Evolutionary conservation across 2,797 vertebrate species (phyloP).

Genomic region (Glossophaga mutica): DNA sequence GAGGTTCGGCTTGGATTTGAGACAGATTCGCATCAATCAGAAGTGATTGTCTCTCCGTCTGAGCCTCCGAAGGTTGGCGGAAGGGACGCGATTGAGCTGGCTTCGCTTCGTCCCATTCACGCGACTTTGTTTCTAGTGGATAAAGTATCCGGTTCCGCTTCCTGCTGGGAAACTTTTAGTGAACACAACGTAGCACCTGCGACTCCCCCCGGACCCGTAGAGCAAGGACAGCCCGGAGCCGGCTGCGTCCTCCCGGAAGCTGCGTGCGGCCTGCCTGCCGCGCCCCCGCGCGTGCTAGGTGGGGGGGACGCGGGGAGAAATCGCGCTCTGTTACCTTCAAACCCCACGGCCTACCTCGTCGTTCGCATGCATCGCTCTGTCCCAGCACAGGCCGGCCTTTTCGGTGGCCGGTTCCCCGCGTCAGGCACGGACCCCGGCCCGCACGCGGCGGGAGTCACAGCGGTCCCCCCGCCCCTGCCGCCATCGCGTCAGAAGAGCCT

Average conservation of each 20-base stretch:
- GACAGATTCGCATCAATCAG: background rate
- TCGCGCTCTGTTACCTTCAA: too few relatives aligned
- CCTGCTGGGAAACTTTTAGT: background rate
- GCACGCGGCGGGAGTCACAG: too few relatives aligned
- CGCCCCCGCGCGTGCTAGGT: rapidly evolving
- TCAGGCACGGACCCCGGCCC: too few relatives aligned
- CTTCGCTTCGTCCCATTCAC: background rate
- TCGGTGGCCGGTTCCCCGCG: too few relatives aligned
- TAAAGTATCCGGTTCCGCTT: background rate
- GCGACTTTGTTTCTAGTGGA: background rate
- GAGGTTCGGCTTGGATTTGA: background rate
- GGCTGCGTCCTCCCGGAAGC: background rate
- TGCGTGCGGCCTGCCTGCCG: too few relatives aligned
- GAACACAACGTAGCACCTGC: background rate
- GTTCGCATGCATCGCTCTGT: rapidly evolving
- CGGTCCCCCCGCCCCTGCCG: too few relatives aligned
- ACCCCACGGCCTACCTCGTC: rapidly evolving
- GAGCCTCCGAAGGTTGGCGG: background rate
- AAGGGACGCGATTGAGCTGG: rapidly evolving
- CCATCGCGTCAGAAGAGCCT: too few relatives aligned
- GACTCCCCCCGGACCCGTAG: background rate
- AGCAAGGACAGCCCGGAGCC: background rate
- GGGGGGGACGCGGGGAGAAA: too few relatives aligned
- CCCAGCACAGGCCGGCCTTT: rapidly evolving
- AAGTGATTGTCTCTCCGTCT: background rate